Evolutionary conservation across 2,797 vertebrate genomes (phyloP).

Genomic region (Yasuhikotakia modesta): DNA sequence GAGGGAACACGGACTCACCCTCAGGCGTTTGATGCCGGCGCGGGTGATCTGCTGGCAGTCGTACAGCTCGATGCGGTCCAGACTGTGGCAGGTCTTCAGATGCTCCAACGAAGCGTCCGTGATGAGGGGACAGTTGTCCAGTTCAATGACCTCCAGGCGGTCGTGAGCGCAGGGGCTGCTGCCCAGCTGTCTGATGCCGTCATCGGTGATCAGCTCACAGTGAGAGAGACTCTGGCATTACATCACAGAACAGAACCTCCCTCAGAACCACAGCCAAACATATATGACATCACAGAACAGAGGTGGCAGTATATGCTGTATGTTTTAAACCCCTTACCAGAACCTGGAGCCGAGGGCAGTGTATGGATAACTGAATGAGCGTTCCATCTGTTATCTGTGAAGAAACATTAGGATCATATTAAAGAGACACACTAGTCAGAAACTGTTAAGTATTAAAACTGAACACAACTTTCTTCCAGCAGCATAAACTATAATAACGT

Average conservation of each 20-base stretch:
- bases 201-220: slow-evolving; percentile 97
- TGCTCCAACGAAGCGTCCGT: slow-evolving; percentile 97
- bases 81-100: slow-evolving; percentile 95
- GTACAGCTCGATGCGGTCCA: slow-evolving; percentile 96
- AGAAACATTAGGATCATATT: slow-evolving; percentile 7
- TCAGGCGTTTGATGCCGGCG: slow-evolving; percentile 96
- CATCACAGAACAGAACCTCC: background rate
- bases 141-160: slow-evolving; percentile 93
- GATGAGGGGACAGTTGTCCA: slow-evolving; percentile 98
- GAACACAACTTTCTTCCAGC: too few species aligned
- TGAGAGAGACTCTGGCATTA: slow-evolving; percentile 89
- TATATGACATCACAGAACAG: too few species aligned
- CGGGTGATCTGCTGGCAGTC: slow-evolving; percentile 98
- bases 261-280: too few species aligned
- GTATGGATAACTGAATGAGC: slow-evolving; percentile 94
- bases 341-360: slow-evolving; percentile 96
- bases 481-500: too few species aligned
- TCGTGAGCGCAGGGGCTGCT: slow-evolving; percentile 95
- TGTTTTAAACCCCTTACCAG: slow-evolving; percentile 81
- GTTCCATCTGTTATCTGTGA: slow-evolving; percentile 93
- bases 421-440: background rate
- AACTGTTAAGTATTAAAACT: too few species aligned
- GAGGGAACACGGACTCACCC: slow-evolving; percentile 75
- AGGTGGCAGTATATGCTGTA: background rate
- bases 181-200: slow-evolving; percentile 93